Base-by-base conservation (phyloP, 2,888 invertebrate genomes). In the Hylaea fasciaria region DNA sequence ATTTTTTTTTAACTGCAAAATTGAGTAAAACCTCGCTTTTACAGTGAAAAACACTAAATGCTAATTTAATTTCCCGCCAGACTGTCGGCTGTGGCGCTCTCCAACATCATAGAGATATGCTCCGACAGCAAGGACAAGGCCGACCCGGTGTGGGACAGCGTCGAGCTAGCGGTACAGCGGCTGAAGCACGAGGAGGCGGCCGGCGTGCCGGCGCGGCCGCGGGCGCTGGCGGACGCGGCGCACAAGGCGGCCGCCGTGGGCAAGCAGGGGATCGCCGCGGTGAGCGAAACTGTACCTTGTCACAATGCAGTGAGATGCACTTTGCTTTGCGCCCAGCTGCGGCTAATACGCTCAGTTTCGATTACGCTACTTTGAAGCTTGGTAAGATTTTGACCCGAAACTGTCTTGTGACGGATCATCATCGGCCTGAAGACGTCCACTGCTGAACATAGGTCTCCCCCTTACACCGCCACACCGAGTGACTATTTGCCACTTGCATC, bases 81-180 rank as follows among this genome's bases (percentile, higher is more conserved):
- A 57, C 67, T 91, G 52, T 90, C 91, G 64, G 91, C 91, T 2
- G 72, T 78, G 14, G 87, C 87, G 0, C 62, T 91, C 1, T 71
- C 83, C 40, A 85, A 87, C 71, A 86, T 90, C 65, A 80, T 88
- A 13, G 78, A 81, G 64, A 70, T 92, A 39, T 90, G 89, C 65
- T 78, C 88, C 0, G 85, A 86, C 68, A 71, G 70, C 0, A 41
- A 64, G 10, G 86, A 82, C 64, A 75, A 73, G 13, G 55, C 76
- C 0, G 85, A 82, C 44, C 72, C 80, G 0, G 55, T 63, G 7
- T 91, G 91, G 91, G 80, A 78, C 16, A 68, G 64, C 0, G 85
- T 84, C 1, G 69, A 71, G 0, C 70, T 62, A 0, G 88, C 83
- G 13, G 64, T 89, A 46, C 76, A 73, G 49, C 70, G 74, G 17